Percentiles rank a stretch among this genome's conserved stretches.
These are phyloP conservation scores for Thereva nobilitata DNA, from an alignment of 2,888 invertebrate species.

Conservation along the genomic window DNA sequence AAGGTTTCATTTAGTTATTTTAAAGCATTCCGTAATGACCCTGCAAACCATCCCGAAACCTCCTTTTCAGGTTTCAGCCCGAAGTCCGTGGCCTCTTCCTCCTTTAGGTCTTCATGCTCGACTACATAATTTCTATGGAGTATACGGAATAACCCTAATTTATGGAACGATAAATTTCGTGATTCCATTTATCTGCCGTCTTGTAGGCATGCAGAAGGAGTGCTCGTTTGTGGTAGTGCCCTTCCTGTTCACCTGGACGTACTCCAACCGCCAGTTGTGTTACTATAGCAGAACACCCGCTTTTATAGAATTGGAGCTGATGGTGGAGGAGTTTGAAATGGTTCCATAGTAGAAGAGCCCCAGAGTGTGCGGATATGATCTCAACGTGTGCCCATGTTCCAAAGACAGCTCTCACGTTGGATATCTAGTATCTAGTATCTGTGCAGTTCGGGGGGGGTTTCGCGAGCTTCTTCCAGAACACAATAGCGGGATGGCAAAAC, in stretches of 20 bases:
- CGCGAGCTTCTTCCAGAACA: too few species aligned
- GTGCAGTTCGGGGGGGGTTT: too few species aligned
- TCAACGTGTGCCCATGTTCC: too few species aligned
- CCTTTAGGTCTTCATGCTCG: constrained; percentile 29
- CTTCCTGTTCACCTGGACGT: constrained; percentile 38
- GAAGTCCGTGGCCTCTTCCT: constrained; percentile 6
- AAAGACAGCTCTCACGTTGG: too few species aligned
- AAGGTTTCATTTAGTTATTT: constrained; percentile 39
- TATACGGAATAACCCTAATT: constrained; percentile 42
- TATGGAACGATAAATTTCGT: constrained; percentile 43
- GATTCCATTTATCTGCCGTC: constrained; percentile 41
- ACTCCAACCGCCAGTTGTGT: constrained; percentile 4
- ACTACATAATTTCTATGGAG: constrained; percentile 38
- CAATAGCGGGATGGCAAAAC: too few species aligned
- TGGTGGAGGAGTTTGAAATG: constrained; percentile 7
- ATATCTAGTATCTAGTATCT: too few species aligned
- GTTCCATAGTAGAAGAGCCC: too few species aligned
- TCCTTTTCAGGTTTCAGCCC: neutral
- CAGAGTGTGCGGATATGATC: too few species aligned
- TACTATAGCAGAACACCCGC: neutral
- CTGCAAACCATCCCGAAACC: neutral
- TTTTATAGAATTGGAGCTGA: constrained; percentile 4
- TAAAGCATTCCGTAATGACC: constrained; percentile 23
- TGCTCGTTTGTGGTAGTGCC: constrained; percentile 24
- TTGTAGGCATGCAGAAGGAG: constrained; percentile 26